Evolutionary conservation across 1,140 invertebrate genomes (phyloP).

Genomic region (Oncopodura yosiiana): DNA sequence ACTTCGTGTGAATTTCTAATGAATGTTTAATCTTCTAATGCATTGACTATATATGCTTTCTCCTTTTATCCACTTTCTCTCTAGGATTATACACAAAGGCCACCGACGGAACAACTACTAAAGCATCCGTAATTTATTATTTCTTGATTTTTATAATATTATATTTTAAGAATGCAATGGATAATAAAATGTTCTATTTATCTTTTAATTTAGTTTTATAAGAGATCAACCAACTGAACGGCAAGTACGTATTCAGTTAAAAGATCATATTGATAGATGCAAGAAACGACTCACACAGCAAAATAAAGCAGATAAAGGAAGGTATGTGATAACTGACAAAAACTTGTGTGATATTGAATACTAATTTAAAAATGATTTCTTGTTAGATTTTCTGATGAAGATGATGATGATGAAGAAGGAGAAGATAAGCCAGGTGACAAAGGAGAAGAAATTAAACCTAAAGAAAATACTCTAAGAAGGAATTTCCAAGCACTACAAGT

Average conservation of each 20-base stretch:
- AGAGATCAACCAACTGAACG: constrained; percentile 94
- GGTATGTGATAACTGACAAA: too few relatives aligned
- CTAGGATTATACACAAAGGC: constrained; percentile 87
- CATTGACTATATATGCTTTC: neutral
- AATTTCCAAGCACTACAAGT: constrained; percentile 65
- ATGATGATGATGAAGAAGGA: constrained; percentile 75
- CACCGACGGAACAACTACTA: constrained; percentile 93
- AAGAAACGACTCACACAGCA: constrained; percentile 89
- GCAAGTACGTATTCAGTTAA: constrained; percentile 94
- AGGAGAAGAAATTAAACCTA: constrained; percentile 44
- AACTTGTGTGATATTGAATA: neutral
- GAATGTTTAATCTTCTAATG: neutral
- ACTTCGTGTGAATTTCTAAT: neutral
- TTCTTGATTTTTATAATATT: too few relatives aligned
- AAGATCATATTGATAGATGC: constrained; percentile 97
- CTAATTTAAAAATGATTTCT: neutral
- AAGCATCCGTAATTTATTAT: too few relatives aligned
- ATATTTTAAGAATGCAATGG: too few relatives aligned
- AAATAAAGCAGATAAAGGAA: constrained; percentile 39
- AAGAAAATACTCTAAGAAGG: constrained; percentile 79
- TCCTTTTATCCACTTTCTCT: neutral
- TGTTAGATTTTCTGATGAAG: constrained; percentile 39
- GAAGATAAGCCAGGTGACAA: constrained; percentile 65
- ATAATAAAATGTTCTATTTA: too few relatives aligned
- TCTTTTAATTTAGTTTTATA: too few relatives aligned